Base-by-base conservation (phyloP, 2,797 vertebrate genomes). In the Sebastes taczanowskii region DNA sequence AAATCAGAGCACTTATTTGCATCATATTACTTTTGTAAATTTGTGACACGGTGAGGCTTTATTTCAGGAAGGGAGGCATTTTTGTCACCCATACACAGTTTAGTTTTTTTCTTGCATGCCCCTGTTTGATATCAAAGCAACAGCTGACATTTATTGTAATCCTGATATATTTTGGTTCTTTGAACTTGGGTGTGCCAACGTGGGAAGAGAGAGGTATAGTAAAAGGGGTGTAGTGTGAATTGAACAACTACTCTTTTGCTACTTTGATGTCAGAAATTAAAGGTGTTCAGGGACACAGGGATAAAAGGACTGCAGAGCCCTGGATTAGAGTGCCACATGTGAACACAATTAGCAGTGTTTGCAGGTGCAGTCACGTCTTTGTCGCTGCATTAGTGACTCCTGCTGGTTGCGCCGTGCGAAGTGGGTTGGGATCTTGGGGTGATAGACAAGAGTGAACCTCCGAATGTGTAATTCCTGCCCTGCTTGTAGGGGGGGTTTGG, bases 311-410 rank as follows among this genome's bases (percentile, higher is more conserved):
- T 6, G 35, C 69, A 71, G 74, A 63, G 34, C n/a, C 34, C 63
- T 61, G 64, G 62, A 78, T 83, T 56, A 72, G 30, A 81, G 46
- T n/a, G 22, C 60, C 42, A 38, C 73, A 46, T 35, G 30, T 18
- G 14, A 76, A 32, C 64, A 81, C 67, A 83, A 80, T 83, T 77
- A 79, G 58, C 66, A 23, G 32, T 16, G 68, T 82, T 81, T 85
- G 77, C 76, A 81, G 76, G 74, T 78, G 60, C 68, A 63, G 16
- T 62, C 11, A 4, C 38, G 22, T 53, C 46, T 81, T 74, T 80
- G 79, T 83, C 74, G 82, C 72, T 53, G 14, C 61, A 61, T 78
- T 77, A 69, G 61, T 78, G 71, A 78, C 67, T 83, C 63, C 58
- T 77, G 29, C 35, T 72, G 63, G 55, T 61, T 58, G 34, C 2